phyloP scores from a whole-genome alignment of 2,797 vertebrate genomes.

The Sebastes taczanowskii region DNA sequence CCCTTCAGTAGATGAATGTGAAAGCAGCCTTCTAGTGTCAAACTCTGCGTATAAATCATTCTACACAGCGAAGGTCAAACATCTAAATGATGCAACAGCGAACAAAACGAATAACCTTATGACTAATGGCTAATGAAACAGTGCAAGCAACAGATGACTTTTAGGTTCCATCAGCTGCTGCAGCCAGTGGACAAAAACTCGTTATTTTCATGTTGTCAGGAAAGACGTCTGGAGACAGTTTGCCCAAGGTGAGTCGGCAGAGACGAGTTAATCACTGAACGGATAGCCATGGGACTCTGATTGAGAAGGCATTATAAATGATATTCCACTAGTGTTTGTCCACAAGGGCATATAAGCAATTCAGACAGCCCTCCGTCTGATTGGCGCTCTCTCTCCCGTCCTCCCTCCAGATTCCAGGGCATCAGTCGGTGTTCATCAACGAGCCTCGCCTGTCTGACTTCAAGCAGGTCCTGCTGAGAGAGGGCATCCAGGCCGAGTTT shows the following conservation, averaged over 20 bases:
- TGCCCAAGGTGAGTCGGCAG: background rate
- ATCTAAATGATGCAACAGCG: background rate
- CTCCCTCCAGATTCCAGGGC: constrained; percentile 88
- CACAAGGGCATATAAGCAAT: background rate
- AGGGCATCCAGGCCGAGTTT: constrained; percentile 98
- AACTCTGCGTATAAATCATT: background rate
- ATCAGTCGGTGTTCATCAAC: constrained; percentile 99
- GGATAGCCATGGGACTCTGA: background rate
- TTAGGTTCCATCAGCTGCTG: background rate
- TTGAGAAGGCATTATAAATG: background rate
- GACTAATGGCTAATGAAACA: background rate
- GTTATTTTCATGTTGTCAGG: background rate
- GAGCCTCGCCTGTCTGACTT: constrained; percentile 98
- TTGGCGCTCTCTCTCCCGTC: background rate
- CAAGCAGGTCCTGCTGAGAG: constrained; percentile 96
- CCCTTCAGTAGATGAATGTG: background rate
- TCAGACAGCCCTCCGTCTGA: background rate
- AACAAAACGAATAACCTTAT: background rate
- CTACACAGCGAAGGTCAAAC: background rate
- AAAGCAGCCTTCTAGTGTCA: background rate
- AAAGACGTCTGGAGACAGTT: background rate
- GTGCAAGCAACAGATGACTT: background rate
- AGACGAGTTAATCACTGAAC: background rate
- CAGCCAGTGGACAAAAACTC: background rate
- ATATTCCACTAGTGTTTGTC: background rate